A percentile compares a stretch with the other conserved stretches of the same genome.
Conservation (phyloP, 2,113 vertebrate species). For the Poecile atricapillus region DNA sequence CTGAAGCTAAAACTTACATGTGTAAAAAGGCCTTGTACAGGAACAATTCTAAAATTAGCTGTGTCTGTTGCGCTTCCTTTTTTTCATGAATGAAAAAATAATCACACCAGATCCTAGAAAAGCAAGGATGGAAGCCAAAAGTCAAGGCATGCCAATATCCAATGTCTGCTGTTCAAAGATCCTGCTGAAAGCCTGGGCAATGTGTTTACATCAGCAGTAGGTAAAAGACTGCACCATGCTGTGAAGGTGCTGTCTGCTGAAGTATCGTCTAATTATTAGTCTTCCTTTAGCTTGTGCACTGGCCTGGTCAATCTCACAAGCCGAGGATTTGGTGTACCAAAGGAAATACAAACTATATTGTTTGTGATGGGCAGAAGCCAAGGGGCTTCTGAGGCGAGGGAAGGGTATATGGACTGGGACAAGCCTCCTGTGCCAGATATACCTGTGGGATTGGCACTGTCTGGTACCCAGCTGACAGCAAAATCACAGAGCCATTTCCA, state of each 20-base stretch:
- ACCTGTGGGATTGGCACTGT: neutral
- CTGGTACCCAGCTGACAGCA: neutral
- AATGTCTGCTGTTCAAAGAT: neutral
- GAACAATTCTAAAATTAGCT: neutral
- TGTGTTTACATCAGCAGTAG: neutral
- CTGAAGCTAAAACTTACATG: neutral
- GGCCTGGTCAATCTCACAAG: neutral
- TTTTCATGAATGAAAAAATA: conserved; percentile 15
- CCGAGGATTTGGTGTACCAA: neutral
- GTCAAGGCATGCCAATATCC: neutral
- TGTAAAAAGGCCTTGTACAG: neutral
- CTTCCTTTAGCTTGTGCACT: neutral
- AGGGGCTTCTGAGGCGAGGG: neutral
- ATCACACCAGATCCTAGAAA: neutral
- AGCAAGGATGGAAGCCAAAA: neutral
- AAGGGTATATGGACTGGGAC: neutral
- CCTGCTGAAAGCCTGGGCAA: neutral
- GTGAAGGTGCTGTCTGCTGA: neutral
- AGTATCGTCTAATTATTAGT: neutral
- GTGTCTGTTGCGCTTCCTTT: neutral
- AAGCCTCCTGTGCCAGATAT: neutral
- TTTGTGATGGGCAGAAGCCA: neutral
- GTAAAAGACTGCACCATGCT: neutral
- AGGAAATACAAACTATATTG: neutral
- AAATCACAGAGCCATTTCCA: neutral